Evolutionary conservation across 2,797 vertebrate species (phyloP), one percentile per base, ranked within the genome.

Genomic region (Dermochelys coriacea): DNA sequence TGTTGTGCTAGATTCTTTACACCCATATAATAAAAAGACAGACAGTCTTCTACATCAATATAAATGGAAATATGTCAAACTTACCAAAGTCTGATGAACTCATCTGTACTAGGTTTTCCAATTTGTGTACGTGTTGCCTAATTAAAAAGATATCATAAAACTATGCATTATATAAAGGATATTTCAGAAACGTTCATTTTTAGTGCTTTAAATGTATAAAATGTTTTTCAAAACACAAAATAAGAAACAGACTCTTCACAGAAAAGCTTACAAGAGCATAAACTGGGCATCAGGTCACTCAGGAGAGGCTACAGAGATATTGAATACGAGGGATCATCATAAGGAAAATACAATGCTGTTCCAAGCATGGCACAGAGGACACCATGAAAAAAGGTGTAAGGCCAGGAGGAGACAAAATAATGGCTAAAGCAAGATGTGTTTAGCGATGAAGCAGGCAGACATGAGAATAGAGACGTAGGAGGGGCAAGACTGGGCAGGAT

Each of bases 71-170:
- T 18, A 52, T 0, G 2, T 89, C 86, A 93, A 96, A 97, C 98
- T 99, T 99, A 99, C 99, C 99, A 98, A 99, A 99, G 97, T 99
- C 99, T 98, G 98, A 98, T 16, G 98, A 99, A 93, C 94, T 97
- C 85, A 97, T 98, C 94, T 99, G 98, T 78, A 98, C 98, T 96
- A 99, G 97, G 52, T 96, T 97, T 98, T 99, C 99, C 97, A 99
- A 97, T 83, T 96, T 98, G 95, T 98, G 94, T 49, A 99, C 95
- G 68, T 98, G 98, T 97, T 99, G 99, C 97, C 99, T 99, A 98
- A 97, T 98, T 92, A 93, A 93, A 94, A 87, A 90, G 97, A 94
- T 64, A 93, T 9, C 21, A 96, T 85, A 96, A 10, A 25, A 89
- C 94, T 82, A 95, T 41, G 8, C 82, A 92, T 68, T 96, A 83